These are phyloP conservation scores for Drosophila hawaiiensis DNA, from an alignment of 2,888 invertebrate species.

Conservation along the genomic window DNA sequence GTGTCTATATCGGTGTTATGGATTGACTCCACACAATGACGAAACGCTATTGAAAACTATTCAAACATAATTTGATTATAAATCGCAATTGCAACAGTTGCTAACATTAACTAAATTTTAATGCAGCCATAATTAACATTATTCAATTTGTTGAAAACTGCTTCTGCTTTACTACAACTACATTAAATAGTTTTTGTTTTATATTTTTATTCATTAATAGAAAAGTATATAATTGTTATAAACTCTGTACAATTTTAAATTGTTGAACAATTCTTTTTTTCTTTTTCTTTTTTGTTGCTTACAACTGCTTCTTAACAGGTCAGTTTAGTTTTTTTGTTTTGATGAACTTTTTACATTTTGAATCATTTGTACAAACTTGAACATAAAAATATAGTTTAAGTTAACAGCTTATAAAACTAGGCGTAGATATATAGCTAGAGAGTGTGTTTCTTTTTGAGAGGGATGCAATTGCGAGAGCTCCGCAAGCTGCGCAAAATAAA, in stretches of 20 bases:
- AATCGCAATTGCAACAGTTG: background rate
- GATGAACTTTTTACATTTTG: constrained; percentile 16
- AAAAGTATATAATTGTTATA: constrained; percentile 53
- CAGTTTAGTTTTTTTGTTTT: constrained; percentile 6
- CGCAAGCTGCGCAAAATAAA: constrained; percentile 2
- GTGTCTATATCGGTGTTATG: background rate
- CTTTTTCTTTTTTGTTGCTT: constrained; percentile 27
- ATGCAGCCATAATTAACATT: background rate
- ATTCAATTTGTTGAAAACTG: background rate
- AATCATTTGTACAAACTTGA: constrained; percentile 52
- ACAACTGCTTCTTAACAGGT: constrained; percentile 42
- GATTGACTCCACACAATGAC: constrained; percentile 4
- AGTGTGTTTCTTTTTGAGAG: constrained; percentile 4
- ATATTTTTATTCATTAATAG: constrained; percentile 21
- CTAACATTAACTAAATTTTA: background rate
- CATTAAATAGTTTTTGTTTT: background rate
- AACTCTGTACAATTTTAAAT: constrained; percentile 64
- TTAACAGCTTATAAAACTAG: constrained; percentile 53
- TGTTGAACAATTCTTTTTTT: constrained; percentile 65
- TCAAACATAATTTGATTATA: background rate
- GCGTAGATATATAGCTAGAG: constrained; percentile 14
- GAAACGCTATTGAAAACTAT: background rate
- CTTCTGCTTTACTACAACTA: background rate
- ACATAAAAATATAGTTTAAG: constrained; percentile 52
- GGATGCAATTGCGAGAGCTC: background rate